Evolutionary conservation across 1,140 invertebrate species (phyloP), one percentile per base, ranked within the genome.

Genomic region (Harlomillsia oculata): DNA sequence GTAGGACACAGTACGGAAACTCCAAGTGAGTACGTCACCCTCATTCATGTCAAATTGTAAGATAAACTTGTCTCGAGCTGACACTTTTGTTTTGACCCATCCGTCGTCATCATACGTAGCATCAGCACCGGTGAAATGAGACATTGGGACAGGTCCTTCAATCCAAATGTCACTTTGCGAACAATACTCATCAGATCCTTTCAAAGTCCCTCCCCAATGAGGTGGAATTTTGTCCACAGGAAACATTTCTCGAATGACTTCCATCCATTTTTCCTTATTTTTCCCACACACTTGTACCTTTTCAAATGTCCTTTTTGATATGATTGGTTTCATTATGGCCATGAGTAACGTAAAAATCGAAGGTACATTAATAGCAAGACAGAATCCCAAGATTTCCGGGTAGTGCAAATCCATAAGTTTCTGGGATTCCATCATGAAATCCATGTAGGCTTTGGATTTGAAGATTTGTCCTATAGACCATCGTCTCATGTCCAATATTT

Each of bases 291-390:
- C 50, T n/a, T 39, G 3, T 26, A 56, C 18, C 25, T 49, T 50
- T 2, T 21, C 11, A 14, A 48, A 23, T 21, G 54, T 56, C 4
- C 44, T 23, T 8, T 20, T 21, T 5, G 44, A 49, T 3, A 56
- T 36, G 13, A 56, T 30, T 2, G 54, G 54, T 43, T 56, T 56
- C 11, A 56, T 50, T 6, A 56, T 13, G 45, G 39, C 50, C 44
- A 56, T 49, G 2, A 56, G 21, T n/a, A 54, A 30, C 8, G 53
- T 40, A 23, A 51, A 51, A n/a, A 51, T 51, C 21, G 30, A 43
- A 2, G 52, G 52, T n/a, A 25, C 37, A 29, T 53, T 53, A 8
- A 53, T 53, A 16, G 23, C 23, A 9, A 44, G 9, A 13, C 28
- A 37, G 8, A 18, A 3, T 32, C 29, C 36, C 5, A 53, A 30